phyloP scores from a whole-genome alignment of 2,888 invertebrate genomes.

The Microplitis deprimator region DNA sequence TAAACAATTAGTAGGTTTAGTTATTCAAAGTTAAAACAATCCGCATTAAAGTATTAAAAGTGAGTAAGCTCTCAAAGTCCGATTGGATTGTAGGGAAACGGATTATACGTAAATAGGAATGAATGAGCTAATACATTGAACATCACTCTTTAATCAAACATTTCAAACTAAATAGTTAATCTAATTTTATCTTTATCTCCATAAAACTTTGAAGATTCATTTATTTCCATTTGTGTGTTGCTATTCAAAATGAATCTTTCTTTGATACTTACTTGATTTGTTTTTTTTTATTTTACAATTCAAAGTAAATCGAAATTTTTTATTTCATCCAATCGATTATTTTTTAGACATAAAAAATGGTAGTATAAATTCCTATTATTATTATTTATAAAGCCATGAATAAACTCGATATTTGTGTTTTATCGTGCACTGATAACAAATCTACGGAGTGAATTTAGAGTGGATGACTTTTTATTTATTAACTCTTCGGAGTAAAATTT shows the following conservation, averaged over 20 bases:
- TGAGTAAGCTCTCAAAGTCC: not conserved
- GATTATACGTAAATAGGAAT: conserved; percentile 1
- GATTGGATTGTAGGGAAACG: not conserved
- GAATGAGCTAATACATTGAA: not conserved
- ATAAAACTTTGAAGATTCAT: not conserved
- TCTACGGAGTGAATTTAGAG: too few relatives aligned
- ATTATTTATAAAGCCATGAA: too few relatives aligned
- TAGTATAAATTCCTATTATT: too few relatives aligned
- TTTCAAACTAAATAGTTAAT: not conserved
- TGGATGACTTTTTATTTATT: too few relatives aligned
- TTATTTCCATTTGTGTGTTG: not conserved
- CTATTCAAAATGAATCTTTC: not conserved
- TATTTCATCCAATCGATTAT: too few relatives aligned
- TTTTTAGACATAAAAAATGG: too few relatives aligned
- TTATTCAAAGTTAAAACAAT: not conserved
- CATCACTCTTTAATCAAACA: not conserved
- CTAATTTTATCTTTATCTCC: not conserved
- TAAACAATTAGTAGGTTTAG: not conserved
- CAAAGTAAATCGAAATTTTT: too few relatives aligned
- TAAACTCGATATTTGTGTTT: too few relatives aligned
- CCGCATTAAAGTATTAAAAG: not conserved
- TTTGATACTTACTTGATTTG: not conserved
- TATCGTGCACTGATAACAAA: too few relatives aligned
- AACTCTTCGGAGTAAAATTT: too few relatives aligned
- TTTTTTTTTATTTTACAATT: not conserved